Conservation (phyloP, 2,113 vertebrate genomes). For the Cryptotis parvus region DNA sequence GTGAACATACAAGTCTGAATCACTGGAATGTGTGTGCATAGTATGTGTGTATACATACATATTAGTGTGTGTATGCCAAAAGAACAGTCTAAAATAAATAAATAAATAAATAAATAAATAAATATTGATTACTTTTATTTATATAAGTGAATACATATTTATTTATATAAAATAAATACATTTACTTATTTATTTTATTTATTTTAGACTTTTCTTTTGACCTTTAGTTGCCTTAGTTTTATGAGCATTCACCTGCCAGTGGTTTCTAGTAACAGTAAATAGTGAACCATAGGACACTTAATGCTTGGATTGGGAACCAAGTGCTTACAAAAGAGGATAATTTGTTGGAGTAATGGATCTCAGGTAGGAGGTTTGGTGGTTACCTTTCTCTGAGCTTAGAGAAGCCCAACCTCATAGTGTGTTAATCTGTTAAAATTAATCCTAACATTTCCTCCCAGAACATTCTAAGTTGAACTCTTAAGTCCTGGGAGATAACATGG, state of each 20-base stretch:
- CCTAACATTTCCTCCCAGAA: constrained; percentile 3
- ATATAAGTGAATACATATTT: too few species aligned
- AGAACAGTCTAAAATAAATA: too few species aligned
- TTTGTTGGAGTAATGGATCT: neutral
- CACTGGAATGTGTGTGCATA: neutral
- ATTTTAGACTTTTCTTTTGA: neutral
- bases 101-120: too few species aligned
- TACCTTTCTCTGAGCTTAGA: neutral
- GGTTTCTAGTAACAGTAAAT: neutral
- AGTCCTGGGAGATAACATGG: too few species aligned
- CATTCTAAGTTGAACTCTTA: neutral
- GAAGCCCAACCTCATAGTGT: neutral
- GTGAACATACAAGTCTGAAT: neutral
- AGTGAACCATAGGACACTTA: neutral
- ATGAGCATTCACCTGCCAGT: neutral
- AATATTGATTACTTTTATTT: too few species aligned
- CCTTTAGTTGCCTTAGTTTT: neutral
- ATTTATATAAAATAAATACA: too few species aligned
- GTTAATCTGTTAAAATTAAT: constrained; percentile 20
- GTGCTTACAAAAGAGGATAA: neutral
- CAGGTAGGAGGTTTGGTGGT: neutral
- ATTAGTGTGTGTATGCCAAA: too few species aligned
- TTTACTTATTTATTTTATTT: too few species aligned
- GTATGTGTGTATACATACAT: neutral
- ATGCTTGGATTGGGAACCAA: neutral